phyloP scores from a whole-genome alignment of 2,888 invertebrate species.

The Subacronicta megacephala region DNA sequence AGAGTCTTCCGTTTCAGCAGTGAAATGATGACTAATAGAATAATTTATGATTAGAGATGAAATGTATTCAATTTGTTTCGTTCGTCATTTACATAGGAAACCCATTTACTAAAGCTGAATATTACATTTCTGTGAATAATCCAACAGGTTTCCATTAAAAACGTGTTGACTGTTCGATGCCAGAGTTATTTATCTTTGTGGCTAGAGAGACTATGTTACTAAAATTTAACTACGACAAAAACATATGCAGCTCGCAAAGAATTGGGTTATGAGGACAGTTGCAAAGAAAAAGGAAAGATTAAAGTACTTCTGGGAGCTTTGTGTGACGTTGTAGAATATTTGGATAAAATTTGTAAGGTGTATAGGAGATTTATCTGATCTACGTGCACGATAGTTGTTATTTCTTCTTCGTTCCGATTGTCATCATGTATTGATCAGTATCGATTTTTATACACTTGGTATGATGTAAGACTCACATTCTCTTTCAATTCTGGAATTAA shows the following conservation, averaged over 20 bases:
- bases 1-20: slow-evolving; percentile 7
- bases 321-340: neutral
- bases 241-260: slow-evolving; percentile 10
- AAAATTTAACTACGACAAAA: slow-evolving; percentile 13
- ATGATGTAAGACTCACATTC: no score
- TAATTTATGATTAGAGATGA: slow-evolving; percentile 42
- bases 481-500: neutral
- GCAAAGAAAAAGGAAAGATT: slow-evolving; percentile 7
- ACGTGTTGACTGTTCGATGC: slow-evolving; percentile 53
- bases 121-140: slow-evolving; percentile 52
- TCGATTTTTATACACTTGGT: no score
- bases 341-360: no score
- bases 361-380: no score
- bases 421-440: no score
- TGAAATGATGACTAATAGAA: slow-evolving; percentile 34
- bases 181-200: slow-evolving; percentile 28
- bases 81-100: slow-evolving; percentile 52
- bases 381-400: no score
- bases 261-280: slow-evolving; percentile 14
- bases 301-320: slow-evolving; percentile 7
- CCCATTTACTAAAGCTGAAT: slow-evolving; percentile 51
- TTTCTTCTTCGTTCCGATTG: no score
- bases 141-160: slow-evolving; percentile 56
- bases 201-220: slow-evolving; percentile 21
- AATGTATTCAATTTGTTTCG: slow-evolving; percentile 51